These are phyloP conservation scores for Phoebastria nigripes DNA, from an alignment of 2,797 vertebrate genomes.

Conservation along the genomic window DNA sequence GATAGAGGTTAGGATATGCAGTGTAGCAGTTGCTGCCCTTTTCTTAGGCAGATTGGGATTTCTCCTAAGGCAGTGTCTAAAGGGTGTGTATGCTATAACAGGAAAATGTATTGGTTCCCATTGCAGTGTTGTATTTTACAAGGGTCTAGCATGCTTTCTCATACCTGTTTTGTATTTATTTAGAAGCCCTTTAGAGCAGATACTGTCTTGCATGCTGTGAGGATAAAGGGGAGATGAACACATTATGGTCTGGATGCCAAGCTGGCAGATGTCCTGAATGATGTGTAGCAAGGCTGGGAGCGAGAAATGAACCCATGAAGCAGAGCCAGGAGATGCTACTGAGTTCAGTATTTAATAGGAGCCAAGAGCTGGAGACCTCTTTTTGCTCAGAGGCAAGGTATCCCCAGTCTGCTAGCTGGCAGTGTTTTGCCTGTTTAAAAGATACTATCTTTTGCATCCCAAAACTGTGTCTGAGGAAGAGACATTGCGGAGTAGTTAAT, in stretches of 20 bases:
- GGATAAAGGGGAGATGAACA: neutral
- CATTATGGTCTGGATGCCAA: neutral
- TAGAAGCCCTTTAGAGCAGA: neutral
- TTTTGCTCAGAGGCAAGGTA: constrained; percentile 23
- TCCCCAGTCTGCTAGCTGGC: neutral
- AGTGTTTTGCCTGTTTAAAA: neutral
- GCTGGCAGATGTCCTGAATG: constrained; percentile 21
- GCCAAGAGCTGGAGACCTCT: neutral
- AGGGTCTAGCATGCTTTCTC: neutral
- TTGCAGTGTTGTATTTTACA: neutral
- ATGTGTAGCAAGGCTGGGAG: neutral
- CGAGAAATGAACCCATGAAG: neutral
- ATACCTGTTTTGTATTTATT: neutral
- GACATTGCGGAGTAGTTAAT: neutral
- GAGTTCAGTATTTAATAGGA: neutral
- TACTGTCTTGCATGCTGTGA: neutral
- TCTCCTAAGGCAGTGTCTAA: neutral
- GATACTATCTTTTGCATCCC: neutral
- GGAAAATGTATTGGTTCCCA: neutral
- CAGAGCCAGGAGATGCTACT: neutral
- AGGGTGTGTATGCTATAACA: neutral
- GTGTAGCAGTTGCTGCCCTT: neutral
- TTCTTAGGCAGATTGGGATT: neutral
- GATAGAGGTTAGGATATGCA: neutral
- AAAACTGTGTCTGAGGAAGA: neutral